Evolutionary conservation across 2,888 invertebrate species (phyloP).

Genomic region (Eupithecia abbreviata): DNA sequence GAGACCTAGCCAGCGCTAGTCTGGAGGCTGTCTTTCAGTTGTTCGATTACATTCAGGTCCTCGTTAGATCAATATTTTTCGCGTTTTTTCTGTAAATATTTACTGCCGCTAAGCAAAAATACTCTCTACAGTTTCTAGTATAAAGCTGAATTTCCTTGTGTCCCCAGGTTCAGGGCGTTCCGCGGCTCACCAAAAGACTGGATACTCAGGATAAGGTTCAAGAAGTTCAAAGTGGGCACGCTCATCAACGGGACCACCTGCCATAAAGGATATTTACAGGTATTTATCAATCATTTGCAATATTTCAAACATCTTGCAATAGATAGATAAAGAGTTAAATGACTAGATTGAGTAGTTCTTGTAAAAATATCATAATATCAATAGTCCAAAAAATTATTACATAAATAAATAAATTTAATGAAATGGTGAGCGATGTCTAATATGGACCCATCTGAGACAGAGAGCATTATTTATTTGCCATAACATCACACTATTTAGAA

Average conservation of each 20-base stretch:
- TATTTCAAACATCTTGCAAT: background rate
- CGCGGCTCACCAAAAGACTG: constrained; percentile 95
- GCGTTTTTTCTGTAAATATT: background rate
- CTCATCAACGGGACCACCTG: constrained; percentile 94
- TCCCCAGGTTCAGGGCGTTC: constrained; percentile 90
- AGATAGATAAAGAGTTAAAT: background rate
- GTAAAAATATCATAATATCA: too few relatives aligned
- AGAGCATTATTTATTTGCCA: too few relatives aligned
- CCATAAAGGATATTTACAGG: constrained; percentile 95
- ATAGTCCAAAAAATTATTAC: too few relatives aligned
- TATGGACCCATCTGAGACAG: too few relatives aligned
- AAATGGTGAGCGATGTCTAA: too few relatives aligned
- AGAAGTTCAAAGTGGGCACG: constrained; percentile 95
- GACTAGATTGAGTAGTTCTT: too few relatives aligned
- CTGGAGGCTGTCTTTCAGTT: background rate
- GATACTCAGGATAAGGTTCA: constrained; percentile 94
- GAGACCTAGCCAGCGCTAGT: too few relatives aligned
- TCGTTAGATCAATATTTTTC: background rate
- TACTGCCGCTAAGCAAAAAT: background rate
- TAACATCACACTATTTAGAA: too few relatives aligned
- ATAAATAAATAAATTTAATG: too few relatives aligned
- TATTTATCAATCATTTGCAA: constrained; percentile 55
- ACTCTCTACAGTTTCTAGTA: background rate
- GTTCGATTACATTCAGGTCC: background rate
- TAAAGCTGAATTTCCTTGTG: constrained; percentile 6